Percentiles rank a stretch among this genome's conserved stretches.
phyloP scores from a whole-genome alignment of 2,113 vertebrate species.

The Petaurus breviceps region DNA sequence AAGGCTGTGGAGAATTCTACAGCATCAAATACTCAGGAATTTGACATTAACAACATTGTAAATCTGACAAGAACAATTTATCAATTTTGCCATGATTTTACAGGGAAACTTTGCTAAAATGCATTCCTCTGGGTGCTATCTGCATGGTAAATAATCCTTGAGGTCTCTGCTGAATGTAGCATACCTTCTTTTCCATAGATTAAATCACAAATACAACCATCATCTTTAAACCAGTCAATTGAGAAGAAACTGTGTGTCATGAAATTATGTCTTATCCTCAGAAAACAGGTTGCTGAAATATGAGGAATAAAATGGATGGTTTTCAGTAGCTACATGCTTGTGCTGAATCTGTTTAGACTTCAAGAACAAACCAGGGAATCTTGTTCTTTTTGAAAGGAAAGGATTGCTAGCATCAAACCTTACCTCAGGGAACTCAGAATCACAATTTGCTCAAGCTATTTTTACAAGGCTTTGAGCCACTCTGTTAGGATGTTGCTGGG shows the following conservation, averaged over 20 bases:
- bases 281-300: conserved; percentile 39
- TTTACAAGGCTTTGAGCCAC: conserved; percentile 32
- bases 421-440: conserved; percentile 25
- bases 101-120: conserved; percentile 71
- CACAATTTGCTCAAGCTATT: conserved; percentile 33
- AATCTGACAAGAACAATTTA: conserved; percentile 77
- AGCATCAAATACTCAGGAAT: conserved; percentile 70
- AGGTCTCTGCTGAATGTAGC: conserved; percentile 63
- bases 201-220: conserved; percentile 60
- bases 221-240: conserved; percentile 60
- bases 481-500: not conserved
- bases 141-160: conserved; percentile 70
- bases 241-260: conserved; percentile 23
- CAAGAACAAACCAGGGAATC: not conserved
- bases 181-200: conserved; percentile 50
- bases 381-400: conserved; percentile 34
- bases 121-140: conserved; percentile 66
- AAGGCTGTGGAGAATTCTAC: conserved; percentile 59
- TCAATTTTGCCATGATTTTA: conserved; percentile 73
- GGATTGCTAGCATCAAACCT: conserved; percentile 46
- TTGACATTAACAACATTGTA: conserved; percentile 70
- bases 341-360: conserved; percentile 37
- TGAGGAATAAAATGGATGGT: not conserved
- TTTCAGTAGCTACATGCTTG: conserved; percentile 12
- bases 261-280: conserved; percentile 63